Conservation (phyloP, 2,888 invertebrate species). For the Leptura quadrifasciata region DNA sequence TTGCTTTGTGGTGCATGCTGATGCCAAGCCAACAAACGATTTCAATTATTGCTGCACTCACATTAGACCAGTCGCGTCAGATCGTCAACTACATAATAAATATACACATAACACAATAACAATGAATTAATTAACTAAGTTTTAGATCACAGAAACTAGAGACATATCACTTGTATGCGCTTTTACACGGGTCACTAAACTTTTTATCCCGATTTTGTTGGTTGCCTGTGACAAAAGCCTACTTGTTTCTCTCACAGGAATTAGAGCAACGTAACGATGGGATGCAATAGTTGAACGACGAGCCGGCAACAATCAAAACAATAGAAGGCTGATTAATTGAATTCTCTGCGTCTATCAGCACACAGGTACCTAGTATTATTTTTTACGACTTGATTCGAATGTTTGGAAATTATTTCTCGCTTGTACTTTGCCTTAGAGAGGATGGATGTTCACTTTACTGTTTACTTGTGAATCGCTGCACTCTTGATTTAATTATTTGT, state of each 20-base stretch:
- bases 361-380: too few relatives aligned
- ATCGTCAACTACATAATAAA: neutral
- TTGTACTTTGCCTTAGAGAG: too few relatives aligned
- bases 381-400: too few relatives aligned
- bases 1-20: neutral
- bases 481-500: too few relatives aligned
- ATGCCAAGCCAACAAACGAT: neutral
- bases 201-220: neutral
- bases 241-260: neutral
- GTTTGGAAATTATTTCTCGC: too few relatives aligned
- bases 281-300: neutral
- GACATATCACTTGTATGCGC: neutral
- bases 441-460: too few relatives aligned
- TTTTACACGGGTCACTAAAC: neutral
- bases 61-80: neutral
- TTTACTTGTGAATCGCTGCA: too few relatives aligned
- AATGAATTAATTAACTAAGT: neutral
- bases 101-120: neutral
- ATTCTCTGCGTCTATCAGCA: too few relatives aligned
- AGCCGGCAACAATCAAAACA: neutral
- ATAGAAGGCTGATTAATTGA: neutral
- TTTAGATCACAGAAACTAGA: neutral
- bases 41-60: neutral
- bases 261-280: neutral
- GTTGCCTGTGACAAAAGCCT: neutral